Percentiles rank a stretch among this genome's conserved stretches.
phyloP scores from a whole-genome alignment of 2,888 invertebrate genomes.

The Dolichopus griseipennis region DNA sequence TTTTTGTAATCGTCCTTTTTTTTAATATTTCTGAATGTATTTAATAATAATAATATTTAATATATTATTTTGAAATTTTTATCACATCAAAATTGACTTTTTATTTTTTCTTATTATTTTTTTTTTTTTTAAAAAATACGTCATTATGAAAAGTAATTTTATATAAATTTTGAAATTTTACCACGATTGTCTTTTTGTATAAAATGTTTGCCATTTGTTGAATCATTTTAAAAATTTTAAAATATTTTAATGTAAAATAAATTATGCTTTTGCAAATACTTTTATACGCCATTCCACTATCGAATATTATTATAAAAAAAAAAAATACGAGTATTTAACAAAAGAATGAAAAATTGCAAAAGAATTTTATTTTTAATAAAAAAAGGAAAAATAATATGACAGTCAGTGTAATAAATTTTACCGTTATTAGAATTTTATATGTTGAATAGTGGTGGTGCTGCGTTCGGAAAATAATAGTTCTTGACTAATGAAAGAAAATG shows the following conservation, averaged over 20 bases:
- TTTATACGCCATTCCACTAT: background rate
- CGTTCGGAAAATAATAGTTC: no score
- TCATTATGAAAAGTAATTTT: no score
- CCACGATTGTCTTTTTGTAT: background rate
- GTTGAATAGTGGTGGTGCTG: no score
- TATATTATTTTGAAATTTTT: background rate
- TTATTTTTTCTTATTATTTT: background rate
- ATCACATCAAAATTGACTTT: constrained; percentile 1
- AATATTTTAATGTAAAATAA: constrained; percentile 1
- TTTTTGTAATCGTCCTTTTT: background rate
- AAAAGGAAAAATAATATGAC: no score
- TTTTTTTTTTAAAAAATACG: background rate
- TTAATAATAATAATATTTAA: no score
- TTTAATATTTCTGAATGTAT: background rate
- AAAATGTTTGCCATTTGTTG: background rate
- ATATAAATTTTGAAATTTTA: background rate
- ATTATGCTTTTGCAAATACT: background rate
- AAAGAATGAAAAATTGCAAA: no score
- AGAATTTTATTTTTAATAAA: no score
- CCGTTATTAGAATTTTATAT: no score
- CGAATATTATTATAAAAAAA: background rate
- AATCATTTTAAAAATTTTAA: background rate
- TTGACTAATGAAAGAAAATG: no score
- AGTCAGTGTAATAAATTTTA: no score
- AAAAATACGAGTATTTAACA: background rate